Base-by-base conservation (phyloP, 2,888 invertebrate species). In the Andrena bicolor region DNA sequence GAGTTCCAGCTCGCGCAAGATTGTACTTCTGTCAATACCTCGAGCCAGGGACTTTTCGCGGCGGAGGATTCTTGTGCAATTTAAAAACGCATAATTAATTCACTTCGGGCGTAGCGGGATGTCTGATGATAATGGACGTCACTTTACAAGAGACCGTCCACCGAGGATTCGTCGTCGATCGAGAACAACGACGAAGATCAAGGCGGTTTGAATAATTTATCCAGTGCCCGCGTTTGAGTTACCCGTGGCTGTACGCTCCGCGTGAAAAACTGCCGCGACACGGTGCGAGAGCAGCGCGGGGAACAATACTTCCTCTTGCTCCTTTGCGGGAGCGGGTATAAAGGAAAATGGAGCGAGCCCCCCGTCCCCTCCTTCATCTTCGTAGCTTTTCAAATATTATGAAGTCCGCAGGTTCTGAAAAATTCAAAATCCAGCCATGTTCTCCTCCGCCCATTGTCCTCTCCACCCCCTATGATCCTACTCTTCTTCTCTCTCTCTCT, bases 171-270 rank as follows among this genome's bases (percentile, higher is more conserved):
- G 10, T 30, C 4, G 60, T 48, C 26, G 32, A 26, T 13, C 23
- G 4, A 6, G 23, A 16, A 8, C 26, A 48, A 41, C 69, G 58
- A 58, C 53, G 60, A 77, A 76, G 75, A 73, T 86, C 76, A 51
- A 76, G 7, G 68, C 56, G 70, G 80, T 88, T 80, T 84, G 80
- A 82, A 86, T 86, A 88, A 87, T 88, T 87, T 80, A 86, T 84
- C 81, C 82, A 68, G 73, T 35, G 61, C 51, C 73, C 23, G 28
- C 49, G 61, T 77, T 75, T 49, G 64, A 61, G 78, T 88, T 70
- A 80, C 64, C 71, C 75, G 63, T 28, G 74, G 61, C 73, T 56
- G n/a, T 72, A 41, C 10, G 28, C 63, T 53, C 23, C 48, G 51
- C 56, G 75, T 53, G 70, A 53, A 71, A 79, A 65, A 68, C 48